phyloP scores from a whole-genome alignment of 2,113 vertebrate genomes.

The Nesoenas mayeri region DNA sequence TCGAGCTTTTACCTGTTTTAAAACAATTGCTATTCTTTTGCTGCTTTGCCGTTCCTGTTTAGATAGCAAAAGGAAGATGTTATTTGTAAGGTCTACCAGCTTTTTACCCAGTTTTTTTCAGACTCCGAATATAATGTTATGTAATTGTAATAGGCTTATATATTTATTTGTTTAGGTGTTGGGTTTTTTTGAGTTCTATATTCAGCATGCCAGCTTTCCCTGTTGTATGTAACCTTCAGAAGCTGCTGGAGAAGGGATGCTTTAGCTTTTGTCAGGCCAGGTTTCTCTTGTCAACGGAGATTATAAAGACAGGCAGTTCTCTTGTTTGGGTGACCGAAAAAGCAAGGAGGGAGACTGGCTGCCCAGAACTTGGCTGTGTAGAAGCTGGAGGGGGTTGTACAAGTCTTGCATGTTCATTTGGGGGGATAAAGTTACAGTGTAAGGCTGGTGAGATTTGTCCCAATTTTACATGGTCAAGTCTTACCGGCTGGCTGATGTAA shows the following conservation, averaged over 20 bases:
- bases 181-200: neutral
- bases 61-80: neutral
- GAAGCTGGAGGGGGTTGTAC: neutral
- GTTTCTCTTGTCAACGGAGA: neutral
- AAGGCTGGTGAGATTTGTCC: neutral
- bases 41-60: neutral
- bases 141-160: neutral
- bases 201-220: neutral
- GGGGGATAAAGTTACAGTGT: fast-evolving
- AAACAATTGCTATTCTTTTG: neutral
- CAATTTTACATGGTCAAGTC: neutral
- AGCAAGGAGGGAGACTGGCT: neutral
- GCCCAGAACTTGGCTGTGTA: neutral
- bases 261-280: neutral
- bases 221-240: neutral
- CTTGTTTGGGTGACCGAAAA: neutral
- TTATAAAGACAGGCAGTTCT: neutral
- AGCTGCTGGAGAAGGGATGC: neutral
- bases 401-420: neutral
- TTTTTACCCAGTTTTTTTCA: neutral
- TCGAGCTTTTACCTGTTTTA: neutral
- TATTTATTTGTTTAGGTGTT: neutral
- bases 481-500: neutral
- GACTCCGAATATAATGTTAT: neutral
- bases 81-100: neutral